Percentiles rank a stretch among this genome's conserved stretches.
phyloP scores from a whole-genome alignment of 2,113 vertebrate species.

The Stercorarius parasiticus region DNA sequence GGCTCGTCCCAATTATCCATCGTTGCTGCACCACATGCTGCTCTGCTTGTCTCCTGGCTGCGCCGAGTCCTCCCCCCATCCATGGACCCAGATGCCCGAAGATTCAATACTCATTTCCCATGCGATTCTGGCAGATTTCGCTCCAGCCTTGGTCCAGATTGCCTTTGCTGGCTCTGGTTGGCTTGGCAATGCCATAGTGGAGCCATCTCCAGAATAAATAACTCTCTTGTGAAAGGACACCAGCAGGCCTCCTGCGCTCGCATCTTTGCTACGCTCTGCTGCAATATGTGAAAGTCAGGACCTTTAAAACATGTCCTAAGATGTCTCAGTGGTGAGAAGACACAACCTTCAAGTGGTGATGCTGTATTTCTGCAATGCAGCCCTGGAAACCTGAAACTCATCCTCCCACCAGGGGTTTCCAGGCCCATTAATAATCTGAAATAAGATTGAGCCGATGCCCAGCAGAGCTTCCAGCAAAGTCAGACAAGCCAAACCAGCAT shows the following conservation, averaged over 20 bases:
- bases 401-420: neutral
- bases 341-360: neutral
- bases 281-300: neutral
- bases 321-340: neutral
- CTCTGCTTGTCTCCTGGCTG: neutral
- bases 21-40: neutral
- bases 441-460: neutral
- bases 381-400: neutral
- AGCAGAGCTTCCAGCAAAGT: neutral
- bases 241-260: neutral
- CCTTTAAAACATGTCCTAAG: accelerated
- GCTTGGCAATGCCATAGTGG: neutral
- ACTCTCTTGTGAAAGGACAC: neutral
- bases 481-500: neutral
- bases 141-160: neutral
- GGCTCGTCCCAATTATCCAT: accelerated
- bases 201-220: neutral
- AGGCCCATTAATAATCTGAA: neutral
- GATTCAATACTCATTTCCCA: neutral
- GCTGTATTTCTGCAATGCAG: neutral
- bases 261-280: neutral
- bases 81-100: neutral
- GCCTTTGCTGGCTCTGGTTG: neutral
- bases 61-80: accelerated
- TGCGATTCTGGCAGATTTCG: neutral